Conservation (phyloP, 2,797 vertebrate species). For the Menidia menidia region DNA sequence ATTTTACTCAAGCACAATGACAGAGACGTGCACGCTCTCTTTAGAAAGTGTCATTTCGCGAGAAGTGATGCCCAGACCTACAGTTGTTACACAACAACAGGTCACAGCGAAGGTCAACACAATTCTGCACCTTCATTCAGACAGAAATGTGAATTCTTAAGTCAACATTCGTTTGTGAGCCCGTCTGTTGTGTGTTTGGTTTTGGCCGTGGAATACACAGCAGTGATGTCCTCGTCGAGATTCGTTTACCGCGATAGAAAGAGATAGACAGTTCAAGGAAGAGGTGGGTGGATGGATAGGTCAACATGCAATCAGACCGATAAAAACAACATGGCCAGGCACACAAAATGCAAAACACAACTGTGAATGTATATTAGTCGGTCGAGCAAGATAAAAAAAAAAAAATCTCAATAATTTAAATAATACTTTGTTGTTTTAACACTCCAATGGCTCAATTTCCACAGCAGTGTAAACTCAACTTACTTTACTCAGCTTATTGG, state of each 20-base stretch:
- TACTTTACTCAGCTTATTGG: too few species aligned
- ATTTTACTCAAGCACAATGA: neutral
- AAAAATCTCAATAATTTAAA: too few species aligned
- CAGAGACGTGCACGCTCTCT: too few species aligned
- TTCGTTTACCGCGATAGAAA: conserved; percentile 49
- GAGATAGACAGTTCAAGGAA: conserved; percentile 23
- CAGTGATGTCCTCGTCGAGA: conserved; percentile 30
- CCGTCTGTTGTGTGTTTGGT: conserved; percentile 36
- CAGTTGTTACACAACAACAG: conserved; percentile 20
- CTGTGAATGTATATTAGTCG: too few species aligned
- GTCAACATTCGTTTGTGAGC: conserved; percentile 38
- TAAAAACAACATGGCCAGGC: neutral
- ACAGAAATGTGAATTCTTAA: conserved; percentile 34
- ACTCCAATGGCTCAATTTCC: too few species aligned
- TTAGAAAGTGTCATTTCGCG: conserved; percentile 28
- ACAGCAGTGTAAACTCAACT: too few species aligned
- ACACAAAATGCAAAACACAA: neutral
- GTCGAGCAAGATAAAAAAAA: too few species aligned
- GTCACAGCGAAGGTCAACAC: conserved; percentile 49
- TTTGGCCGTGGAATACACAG: conserved; percentile 4
- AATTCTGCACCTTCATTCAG: conserved; percentile 36
- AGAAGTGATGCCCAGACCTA: conserved; percentile 26
- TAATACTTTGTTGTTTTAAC: too few species aligned
- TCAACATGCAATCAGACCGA: neutral
- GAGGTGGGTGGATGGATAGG: conserved; percentile 1